Evolutionary conservation across 2,888 invertebrate species (phyloP), one percentile per base, ranked within the genome.

Genomic region (Fragum fragum): DNA sequence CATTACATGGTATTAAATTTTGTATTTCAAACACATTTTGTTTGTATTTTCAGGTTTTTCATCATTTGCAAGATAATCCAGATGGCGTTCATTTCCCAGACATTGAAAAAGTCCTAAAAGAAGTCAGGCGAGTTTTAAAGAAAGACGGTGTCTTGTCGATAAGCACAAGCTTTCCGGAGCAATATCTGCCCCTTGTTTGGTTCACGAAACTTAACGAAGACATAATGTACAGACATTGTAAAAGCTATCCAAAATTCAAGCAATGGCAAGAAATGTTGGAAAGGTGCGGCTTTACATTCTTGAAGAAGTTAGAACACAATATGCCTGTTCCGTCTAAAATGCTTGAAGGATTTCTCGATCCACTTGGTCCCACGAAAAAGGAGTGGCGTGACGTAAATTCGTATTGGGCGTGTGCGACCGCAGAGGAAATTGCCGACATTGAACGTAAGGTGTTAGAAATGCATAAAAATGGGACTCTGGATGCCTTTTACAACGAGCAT

Each of bases 331-430:
- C 18, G 7, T 14, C 28, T 16, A 36, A 28, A 18, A 29, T 52
- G 29, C 0, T 52, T 26, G 21, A 69, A 29, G 52, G 69, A 16
- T 69, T 69, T 28, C 21, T 69, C 3, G 69, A 69, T 26, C 69
- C 69, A 16, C 28, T 52, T 47, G 69, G 69, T 9, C 69, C 69
- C 23, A 47, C 52, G 9, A 52, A 42, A 18, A 69, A 69, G 23
- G 69, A 69, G 23, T 69, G 69, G 69, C 26, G 69, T 11, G 69
- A 69, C 9, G 69, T 14, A 11, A 69, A 52, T 52, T 69, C 69
- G 11, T 69, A 69, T 47, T 69, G 69, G 69, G 69, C 69, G 5
- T 42, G 52, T 0, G 69, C 69, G 3, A 69, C 69, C 1, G 52
- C 69, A 3, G 69, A 69, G n/a, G 69, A 69, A 52, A 47, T 69